Conservation (phyloP, 2,797 vertebrate species). For the Orientallactaga sibirica region DNA sequence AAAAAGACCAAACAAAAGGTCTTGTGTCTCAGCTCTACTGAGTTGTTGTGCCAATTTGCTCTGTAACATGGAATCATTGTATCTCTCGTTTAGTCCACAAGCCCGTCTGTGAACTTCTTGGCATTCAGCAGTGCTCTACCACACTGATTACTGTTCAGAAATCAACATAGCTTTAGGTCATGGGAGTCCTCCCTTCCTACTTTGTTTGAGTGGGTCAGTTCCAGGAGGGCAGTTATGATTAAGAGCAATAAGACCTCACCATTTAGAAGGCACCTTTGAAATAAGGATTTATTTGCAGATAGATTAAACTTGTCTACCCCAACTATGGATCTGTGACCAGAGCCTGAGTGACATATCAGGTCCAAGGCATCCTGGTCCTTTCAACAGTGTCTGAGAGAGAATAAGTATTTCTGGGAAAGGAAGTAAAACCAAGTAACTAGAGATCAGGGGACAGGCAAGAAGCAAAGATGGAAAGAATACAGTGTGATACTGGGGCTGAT, state of each 20-base stretch:
- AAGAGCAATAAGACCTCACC: not conserved
- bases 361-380: slow-evolving; percentile 15
- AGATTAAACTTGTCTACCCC: not conserved
- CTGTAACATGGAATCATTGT: not conserved
- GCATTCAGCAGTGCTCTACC: not conserved
- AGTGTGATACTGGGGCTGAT: not conserved
- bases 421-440: slow-evolving; percentile 27
- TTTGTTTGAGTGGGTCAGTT: not conserved
- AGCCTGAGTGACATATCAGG: not conserved
- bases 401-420: slow-evolving; percentile 3
- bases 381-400: not conserved
- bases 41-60: not conserved
- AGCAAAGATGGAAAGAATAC: not conserved
- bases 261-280: not conserved
- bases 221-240: not conserved
- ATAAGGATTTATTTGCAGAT: slow-evolving; percentile 12
- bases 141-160: not conserved
- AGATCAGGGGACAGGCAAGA: not conserved
- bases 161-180: not conserved
- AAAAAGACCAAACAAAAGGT: not conserved
- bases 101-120: not conserved
- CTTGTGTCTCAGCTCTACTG: slow-evolving; percentile 10
- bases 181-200: not conserved
- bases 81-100: not conserved
- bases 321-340: not conserved